Base-by-base conservation (phyloP, 2,113 vertebrate species). In the Rhinolophus sinicus region DNA sequence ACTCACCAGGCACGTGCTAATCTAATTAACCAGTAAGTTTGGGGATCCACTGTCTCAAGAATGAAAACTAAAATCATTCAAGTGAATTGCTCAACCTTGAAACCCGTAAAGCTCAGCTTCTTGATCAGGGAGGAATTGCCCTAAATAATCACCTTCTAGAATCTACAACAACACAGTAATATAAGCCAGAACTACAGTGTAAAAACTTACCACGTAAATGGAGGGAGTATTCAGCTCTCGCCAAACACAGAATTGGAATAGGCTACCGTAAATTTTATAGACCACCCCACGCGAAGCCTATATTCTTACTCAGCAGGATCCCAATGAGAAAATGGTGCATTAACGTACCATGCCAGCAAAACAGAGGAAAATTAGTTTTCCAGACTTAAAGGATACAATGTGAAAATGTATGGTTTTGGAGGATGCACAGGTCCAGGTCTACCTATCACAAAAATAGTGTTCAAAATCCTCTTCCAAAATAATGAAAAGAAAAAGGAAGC, bases 381-480 rank as follows among this genome's bases (percentile, higher is more conserved):
- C 50, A 75, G 22, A 72, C 30, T 81, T 90, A 7, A 77, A 92
- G 33, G 67, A n/a, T 21, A 77, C 24, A 22, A 72, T 33, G 30
- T 76, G 19, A 7, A 86, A 67, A 80, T 80, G 82, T 47, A 81
- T 2, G 24, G 33, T 8, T 86, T 75, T 30, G 44, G 47, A 92
- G n/a, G 14, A 72, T 35, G 9, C n/a, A n/a, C 8, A 14, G 24
- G 33, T 40, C 28, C n/a, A 94, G 30, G 38, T 70, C 54, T 73
- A 62, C 18, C 28, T 67, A 28, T 77, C 38, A 73, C 10, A 88
- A 80, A 44, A 87, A 88, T 0, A 47, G n/a, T 21, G 9, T 33
- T 44, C 38, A 65, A 93, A 95, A 90, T 77, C 50, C 76, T 90
- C 85, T 76, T 76, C 90, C 0, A 54, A 93, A 93, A 93, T 44